Evolutionary conservation across 2,113 vertebrate genomes (phyloP).

Genomic region (Lynx canadensis): DNA sequence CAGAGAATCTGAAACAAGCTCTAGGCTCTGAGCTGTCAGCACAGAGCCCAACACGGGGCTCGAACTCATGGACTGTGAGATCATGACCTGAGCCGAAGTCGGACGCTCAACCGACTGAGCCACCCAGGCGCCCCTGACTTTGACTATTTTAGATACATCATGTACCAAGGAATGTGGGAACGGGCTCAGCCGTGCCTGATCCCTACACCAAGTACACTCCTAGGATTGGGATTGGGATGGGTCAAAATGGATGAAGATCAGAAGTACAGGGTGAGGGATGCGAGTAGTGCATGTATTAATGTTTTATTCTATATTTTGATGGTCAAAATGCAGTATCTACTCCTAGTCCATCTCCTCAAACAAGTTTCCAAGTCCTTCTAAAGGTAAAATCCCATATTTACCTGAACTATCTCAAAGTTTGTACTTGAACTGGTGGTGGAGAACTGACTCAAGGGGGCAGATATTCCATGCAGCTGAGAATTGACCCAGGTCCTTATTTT

Average conservation of each 20-base stretch:
- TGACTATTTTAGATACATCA: not conserved
- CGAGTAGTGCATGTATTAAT: not conserved
- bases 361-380: not conserved
- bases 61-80: no score
- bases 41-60: no score
- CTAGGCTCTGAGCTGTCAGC: no score
- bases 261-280: accelerated
- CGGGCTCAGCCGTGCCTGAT: not conserved
- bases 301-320: not conserved
- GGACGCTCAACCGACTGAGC: no score
- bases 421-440: not conserved
- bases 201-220: not conserved
- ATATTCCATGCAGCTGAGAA: not conserved
- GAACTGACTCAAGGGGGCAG: not conserved
- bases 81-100: no score
- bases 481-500: not conserved
- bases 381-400: not conserved
- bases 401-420: not conserved
- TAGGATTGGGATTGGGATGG: not conserved
- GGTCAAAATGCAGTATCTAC: not conserved
- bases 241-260: not conserved
- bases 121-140: no score
- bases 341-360: not conserved
- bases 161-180: not conserved
- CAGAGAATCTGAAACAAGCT: no score